Base-by-base conservation (phyloP, 37 sponge, comb jelly and placozoan genomes). In the Diacarnus erythraeanus region DNA sequence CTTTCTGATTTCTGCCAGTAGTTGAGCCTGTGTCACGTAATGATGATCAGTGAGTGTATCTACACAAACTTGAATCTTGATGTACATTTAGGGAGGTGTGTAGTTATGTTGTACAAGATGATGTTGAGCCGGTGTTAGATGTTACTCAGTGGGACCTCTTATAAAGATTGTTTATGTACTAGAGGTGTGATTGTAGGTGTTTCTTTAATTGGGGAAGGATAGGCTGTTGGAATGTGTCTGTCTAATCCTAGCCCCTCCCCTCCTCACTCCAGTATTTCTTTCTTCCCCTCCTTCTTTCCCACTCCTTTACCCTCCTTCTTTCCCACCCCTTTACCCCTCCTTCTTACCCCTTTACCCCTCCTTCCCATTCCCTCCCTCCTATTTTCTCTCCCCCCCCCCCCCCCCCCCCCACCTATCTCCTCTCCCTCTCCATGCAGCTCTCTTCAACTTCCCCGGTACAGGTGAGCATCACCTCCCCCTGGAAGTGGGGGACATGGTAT, bases 401-500 rank as follows among this genome's bases (percentile, higher is more conserved):
- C 30, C 57, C 74, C 10, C 33, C 54, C 57, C 26, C 51, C 29
- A 4, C 12, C 44, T 39, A 3, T 9, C 27, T 9, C 39, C 69
- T 35, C 39, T 35, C 69, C 39, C 69, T 10, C 39, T 31, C 38
- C 39, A 9, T 31, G 20, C 39, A 81, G 86, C 78, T 31, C 69
- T 90, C 17, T 81, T 65, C 82, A 90, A 85, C 47, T 90, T 65
- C 33, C 47, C 76, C 25, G 64, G 74, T 9, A 26, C 75, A 17
- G 63, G 75, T 38, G 43, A 22, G 10, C 76, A 83, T 33, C 79
- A 86, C 2, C 72, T 91, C 25, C 42, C 84, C 18, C 34, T 91
- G 27, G 36, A 44, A 47, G 78, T 91, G 22, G 92, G 92, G n/a
- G 92, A 91, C 72, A 79, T 91, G 5, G 76, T 91, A n/a, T 61